These are phyloP conservation scores for Lepidochrysops patricia DNA, from an alignment of 2,888 invertebrate genomes.

Conservation along the genomic window DNA sequence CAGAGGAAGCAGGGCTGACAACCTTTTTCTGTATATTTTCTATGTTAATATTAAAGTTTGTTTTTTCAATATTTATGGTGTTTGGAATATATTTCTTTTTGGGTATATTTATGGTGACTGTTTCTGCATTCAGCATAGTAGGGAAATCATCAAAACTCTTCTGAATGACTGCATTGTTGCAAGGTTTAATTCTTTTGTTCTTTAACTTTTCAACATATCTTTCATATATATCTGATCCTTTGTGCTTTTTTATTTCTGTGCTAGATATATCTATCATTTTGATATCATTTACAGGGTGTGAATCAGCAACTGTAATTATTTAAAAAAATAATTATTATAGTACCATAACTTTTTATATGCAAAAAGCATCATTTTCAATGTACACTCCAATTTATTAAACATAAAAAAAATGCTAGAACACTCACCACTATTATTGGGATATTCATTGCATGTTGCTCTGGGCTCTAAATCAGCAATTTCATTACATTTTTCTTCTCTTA, in stretches of 20 bases:
- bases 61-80: constrained; percentile 43
- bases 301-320: background rate
- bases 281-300: background rate
- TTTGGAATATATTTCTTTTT: constrained; percentile 42
- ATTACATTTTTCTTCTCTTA: background rate
- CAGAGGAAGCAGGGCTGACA: constrained; percentile 23
- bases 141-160: constrained; percentile 41
- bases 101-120: constrained; percentile 42
- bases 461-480: background rate
- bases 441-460: background rate
- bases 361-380: too few species aligned
- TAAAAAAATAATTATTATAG: too few species aligned
- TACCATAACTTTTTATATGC: too few species aligned
- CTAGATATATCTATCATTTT: background rate
- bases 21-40: constrained; percentile 33
- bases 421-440: background rate
- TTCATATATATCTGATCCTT: constrained; percentile 14
- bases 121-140: constrained; percentile 36
- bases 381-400: too few species aligned
- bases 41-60: constrained; percentile 43
- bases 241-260: background rate
- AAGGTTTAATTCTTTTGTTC: constrained; percentile 32
- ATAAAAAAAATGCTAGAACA: background rate
- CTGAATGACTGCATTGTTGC: constrained; percentile 27
- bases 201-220: constrained; percentile 35